Evolutionary conservation across 2,888 invertebrate genomes (phyloP).

Genomic region (Dermolepida albohirtum): DNA sequence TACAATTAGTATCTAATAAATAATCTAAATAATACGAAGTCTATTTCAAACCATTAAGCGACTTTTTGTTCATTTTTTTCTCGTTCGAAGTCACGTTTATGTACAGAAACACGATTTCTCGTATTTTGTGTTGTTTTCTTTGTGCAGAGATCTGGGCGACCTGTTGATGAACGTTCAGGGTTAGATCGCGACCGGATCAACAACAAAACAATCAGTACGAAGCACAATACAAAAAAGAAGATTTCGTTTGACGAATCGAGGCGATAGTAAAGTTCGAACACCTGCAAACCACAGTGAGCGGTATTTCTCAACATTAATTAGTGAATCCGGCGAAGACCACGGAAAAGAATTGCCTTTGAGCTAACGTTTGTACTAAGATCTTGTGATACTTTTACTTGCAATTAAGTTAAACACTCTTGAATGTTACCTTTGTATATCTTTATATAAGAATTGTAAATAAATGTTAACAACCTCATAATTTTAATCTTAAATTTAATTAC

Average conservation of each 20-base stretch:
- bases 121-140: neutral
- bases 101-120: neutral
- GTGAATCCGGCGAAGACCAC: conserved; percentile 47
- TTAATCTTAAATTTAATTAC: no score
- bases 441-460: no score
- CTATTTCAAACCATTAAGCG: no score
- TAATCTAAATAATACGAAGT: no score
- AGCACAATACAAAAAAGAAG: conserved; percentile 49
- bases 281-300: conserved; percentile 53
- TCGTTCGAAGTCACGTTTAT: no score
- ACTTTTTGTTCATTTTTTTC: no score
- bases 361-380: conserved; percentile 41
- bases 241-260: conserved; percentile 53
- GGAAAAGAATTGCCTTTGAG: conserved; percentile 41
- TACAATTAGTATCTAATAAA: no score
- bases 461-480: no score
- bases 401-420: neutral
- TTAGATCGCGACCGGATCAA: conserved; percentile 10
- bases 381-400: conserved; percentile 25
- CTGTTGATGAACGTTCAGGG: neutral
- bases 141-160: neutral
- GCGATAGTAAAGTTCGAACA: conserved; percentile 55
- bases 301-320: conserved; percentile 53
- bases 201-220: conserved; percentile 16
- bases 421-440: neutral